These are phyloP conservation scores for Podarcis cretensis DNA, from an alignment of 2,113 vertebrate species.

Conservation along the genomic window DNA sequence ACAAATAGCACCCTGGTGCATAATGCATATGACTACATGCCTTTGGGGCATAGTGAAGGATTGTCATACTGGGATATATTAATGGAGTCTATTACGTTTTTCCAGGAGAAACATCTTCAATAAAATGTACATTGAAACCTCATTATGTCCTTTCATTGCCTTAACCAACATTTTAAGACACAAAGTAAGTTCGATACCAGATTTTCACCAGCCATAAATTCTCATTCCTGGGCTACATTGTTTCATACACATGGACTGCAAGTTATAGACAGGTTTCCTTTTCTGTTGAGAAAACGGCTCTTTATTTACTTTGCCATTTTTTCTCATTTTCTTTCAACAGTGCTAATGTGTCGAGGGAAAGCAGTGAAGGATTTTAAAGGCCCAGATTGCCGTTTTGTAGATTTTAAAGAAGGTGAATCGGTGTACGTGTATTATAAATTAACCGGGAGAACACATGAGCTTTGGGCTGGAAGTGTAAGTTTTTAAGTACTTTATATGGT, in stretches of 20 bases:
- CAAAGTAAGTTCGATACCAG: neutral
- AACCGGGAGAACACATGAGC: conserved; percentile 81
- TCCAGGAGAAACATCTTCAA: neutral
- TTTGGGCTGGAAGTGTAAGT: conserved; percentile 98
- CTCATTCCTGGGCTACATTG: neutral
- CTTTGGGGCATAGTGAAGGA: neutral
- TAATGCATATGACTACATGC: too few species aligned
- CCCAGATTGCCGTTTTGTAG: conserved; percentile 94
- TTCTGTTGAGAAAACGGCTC: neutral
- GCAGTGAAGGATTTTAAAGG: conserved; percentile 87
- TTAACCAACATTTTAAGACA: neutral
- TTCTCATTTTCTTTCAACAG: conserved; percentile 70
- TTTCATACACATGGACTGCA: neutral
- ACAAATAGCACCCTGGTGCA: neutral
- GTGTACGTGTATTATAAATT: conserved; percentile 96
- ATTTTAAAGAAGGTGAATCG: conserved; percentile 90
- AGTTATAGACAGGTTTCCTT: neutral
- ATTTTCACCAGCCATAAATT: neutral
- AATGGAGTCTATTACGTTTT: neutral
- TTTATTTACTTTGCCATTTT: conserved; percentile 8
- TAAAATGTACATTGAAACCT: neutral
- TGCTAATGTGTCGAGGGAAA: conserved; percentile 91
- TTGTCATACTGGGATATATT: neutral
- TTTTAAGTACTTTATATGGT: conserved; percentile 1
- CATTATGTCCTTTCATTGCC: neutral